These are phyloP conservation scores for Formica exsecta DNA, from an alignment of 1,140 invertebrate species.

Conservation along the genomic window DNA sequence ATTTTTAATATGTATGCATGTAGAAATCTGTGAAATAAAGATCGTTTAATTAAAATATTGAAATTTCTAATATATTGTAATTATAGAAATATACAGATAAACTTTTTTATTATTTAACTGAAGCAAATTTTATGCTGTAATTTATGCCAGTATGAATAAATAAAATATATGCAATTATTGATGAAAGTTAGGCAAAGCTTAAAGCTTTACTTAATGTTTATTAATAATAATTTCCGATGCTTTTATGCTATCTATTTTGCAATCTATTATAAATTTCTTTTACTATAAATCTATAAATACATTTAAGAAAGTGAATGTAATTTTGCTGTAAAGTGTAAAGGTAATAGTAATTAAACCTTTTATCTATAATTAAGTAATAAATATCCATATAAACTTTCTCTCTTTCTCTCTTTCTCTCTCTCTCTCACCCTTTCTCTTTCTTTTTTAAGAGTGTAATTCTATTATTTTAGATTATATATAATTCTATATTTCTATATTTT, in stretches of 20 bases:
- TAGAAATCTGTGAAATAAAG: neutral
- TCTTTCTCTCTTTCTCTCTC: no score
- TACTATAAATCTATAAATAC: no score
- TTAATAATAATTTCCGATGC: neutral
- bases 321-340: neutral
- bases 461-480: neutral
- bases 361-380: no score
- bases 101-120: constrained; percentile 10
- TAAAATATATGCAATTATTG: neutral
- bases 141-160: neutral
- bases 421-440: no score
- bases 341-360: no score
- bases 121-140: constrained; percentile 1
- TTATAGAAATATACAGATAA: neutral
- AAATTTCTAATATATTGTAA: neutral
- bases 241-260: neutral
- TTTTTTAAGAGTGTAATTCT: no score
- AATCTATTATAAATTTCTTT: neutral
- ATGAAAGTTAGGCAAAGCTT: neutral
- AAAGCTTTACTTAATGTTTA: neutral
- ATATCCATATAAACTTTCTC: no score
- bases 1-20: neutral
- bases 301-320: neutral
- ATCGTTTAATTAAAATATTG: neutral
- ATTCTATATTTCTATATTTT: neutral